Base-by-base conservation (phyloP, 64 coral and sea anemone species). In the Actinia equina region DNA sequence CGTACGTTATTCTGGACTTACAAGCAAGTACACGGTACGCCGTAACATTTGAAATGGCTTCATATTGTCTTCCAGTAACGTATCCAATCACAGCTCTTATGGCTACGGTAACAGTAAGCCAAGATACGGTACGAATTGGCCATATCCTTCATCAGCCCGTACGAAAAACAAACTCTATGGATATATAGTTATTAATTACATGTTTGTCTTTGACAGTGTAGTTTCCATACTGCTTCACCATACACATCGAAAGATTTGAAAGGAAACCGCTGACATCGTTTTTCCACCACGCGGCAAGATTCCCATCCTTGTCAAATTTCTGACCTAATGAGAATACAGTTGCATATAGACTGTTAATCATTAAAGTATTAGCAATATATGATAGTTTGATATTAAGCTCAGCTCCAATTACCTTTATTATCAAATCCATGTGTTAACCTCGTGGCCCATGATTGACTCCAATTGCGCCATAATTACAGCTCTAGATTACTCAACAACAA, bases 381-480 rank as follows among this genome's bases (percentile, higher is more conserved):
- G 7, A 49, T 49, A 49, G 45, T 49, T 49, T n/a, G n/a, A n/a
- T n/a, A 49, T 49, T 7, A 4, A 49, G 45, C 7, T 7, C 45
- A 67, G 18, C 7, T 7, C 22, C 27, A 44, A 4, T 61, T 94
- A 99, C 97, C 97, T 88, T 90, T 87, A 89, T 90, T 90, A 59
- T 99, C 97, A 81, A 99, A 99, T 55, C 97, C 97, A 79, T 99
- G 97, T 7, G 97, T 99, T 27, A 99, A 64, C n/a, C 60, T 99
- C 97, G 84, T 99, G 97, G 45, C 93, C 97, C 97, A 99, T 99
- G 11, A 99, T n/a, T 83, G 71, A 99, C 91, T 44, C 97, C 97
- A 58, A 99, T 88, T 67, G 97, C 97, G 53, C 97, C 97, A 86
- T 93, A 99, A 82, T 99, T 99, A 99, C 84, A 30, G 93, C 94